phyloP scores from a whole-genome alignment of 2,113 vertebrate species.

The Ptyas mucosa region DNA sequence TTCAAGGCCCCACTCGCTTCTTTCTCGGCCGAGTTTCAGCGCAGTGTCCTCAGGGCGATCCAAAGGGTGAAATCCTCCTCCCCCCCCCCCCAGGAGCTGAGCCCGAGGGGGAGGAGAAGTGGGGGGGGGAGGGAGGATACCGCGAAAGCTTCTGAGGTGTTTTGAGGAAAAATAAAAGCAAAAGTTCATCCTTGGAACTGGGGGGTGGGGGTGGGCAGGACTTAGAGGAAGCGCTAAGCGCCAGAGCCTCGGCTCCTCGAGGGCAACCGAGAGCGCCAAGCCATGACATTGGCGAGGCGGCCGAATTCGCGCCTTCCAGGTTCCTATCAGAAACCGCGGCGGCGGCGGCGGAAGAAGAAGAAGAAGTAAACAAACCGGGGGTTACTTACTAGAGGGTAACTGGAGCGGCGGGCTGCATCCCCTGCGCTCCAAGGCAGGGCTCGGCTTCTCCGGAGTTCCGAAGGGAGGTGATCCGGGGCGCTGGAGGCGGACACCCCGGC shows the following conservation, averaged over 20 bases:
- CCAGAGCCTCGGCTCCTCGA: too few relatives aligned
- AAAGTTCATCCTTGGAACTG: neutral
- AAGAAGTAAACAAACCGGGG: neutral
- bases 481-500: neutral
- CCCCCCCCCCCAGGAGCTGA: neutral
- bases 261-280: too few relatives aligned
- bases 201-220: neutral
- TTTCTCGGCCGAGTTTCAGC: neutral
- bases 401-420: constrained; percentile 8
- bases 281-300: neutral
- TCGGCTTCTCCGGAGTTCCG: neutral
- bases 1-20: neutral
- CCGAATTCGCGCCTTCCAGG: neutral
- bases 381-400: constrained; percentile 7
- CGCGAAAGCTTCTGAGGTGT: neutral
- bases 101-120: neutral
- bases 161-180: neutral
- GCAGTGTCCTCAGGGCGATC: neutral
- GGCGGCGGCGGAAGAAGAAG: neutral
- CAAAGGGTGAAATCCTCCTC: too few relatives aligned
- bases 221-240: neutral
- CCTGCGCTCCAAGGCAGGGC: neutral
- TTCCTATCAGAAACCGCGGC: neutral
- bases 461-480: neutral
- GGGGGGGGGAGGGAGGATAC: too few relatives aligned